Evolutionary conservation across 2,113 vertebrate genomes (phyloP).

Genomic region (Plestiodon gilberti): DNA sequence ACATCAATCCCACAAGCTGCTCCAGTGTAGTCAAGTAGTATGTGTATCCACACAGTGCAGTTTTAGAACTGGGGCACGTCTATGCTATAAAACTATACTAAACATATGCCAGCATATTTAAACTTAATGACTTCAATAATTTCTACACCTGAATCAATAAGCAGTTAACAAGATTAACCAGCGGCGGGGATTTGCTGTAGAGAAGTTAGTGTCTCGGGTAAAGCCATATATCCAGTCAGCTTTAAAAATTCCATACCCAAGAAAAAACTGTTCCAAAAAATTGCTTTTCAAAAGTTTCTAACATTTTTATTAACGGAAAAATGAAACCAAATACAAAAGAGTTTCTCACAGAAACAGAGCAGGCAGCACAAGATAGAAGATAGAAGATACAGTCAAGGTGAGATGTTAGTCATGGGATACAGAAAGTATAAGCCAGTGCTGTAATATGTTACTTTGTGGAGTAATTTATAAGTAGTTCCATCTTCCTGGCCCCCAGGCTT

Average conservation of each 20-base stretch:
- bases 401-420: slow-evolving; percentile 65
- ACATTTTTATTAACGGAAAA: slow-evolving; percentile 72
- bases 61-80: slow-evolving; percentile 18
- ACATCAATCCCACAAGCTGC: neutral
- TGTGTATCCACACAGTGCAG: neutral
- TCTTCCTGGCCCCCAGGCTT: slow-evolving; percentile 15
- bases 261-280: slow-evolving; percentile 70
- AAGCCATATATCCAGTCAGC: slow-evolving; percentile 47
- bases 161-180: neutral
- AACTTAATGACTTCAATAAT: slow-evolving; percentile 4
- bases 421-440: slow-evolving; percentile 54
- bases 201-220: slow-evolving; percentile 55
- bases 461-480: slow-evolving; percentile 24
- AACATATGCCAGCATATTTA: neutral
- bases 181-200: neutral
- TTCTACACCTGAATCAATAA: slow-evolving; percentile 20
- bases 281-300: slow-evolving; percentile 73
- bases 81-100: slow-evolving; percentile 23
- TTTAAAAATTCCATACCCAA: slow-evolving; percentile 61
- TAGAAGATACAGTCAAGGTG: slow-evolving; percentile 69
- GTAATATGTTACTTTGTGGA: slow-evolving; percentile 27
- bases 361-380: slow-evolving; percentile 61
- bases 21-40: slow-evolving; percentile 2
- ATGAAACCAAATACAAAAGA: slow-evolving; percentile 68
- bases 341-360: slow-evolving; percentile 67